A percentile compares a stretch with the other conserved stretches of the same genome.
phyloP scores from a whole-genome alignment of 2,113 vertebrate genomes.

The Cololabis saira region DNA sequence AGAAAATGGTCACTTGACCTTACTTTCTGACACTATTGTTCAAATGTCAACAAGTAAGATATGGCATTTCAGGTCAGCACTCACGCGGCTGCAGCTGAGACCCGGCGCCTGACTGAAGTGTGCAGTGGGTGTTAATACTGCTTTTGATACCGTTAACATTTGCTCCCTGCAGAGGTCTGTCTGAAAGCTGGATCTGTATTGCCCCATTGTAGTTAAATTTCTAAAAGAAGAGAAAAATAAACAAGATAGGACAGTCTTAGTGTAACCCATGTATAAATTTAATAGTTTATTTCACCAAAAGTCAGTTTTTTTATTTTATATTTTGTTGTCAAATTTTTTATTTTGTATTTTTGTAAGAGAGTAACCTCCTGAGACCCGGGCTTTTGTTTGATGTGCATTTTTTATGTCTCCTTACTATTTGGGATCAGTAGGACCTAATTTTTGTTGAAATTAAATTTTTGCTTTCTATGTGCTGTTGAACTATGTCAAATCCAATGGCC shows the following conservation, averaged over 20 bases:
- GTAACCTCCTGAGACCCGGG: too few species aligned
- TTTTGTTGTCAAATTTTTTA: too few species aligned
- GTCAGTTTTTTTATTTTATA: too few species aligned
- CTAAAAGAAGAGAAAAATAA: background rate
- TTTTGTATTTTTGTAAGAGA: too few species aligned
- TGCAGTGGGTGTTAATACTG: slow-evolving; percentile 6
- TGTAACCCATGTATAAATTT: too few species aligned
- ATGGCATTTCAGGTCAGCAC: slow-evolving; percentile 8
- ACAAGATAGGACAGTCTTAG: background rate
- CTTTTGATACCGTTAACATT: slow-evolving; percentile 29
- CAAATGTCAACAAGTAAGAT: slow-evolving; percentile 29
- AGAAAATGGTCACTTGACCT: slow-evolving; percentile 26
- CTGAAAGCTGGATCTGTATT: slow-evolving; percentile 13
- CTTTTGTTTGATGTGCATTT: too few species aligned
- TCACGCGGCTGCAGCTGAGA: slow-evolving; percentile 18
- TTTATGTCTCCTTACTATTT: too few species aligned
- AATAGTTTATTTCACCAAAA: too few species aligned
- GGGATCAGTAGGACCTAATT: too few species aligned
- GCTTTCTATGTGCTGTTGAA: too few species aligned
- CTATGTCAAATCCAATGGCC: too few species aligned
- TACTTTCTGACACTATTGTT: slow-evolving; percentile 25
- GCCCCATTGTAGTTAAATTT: slow-evolving; percentile 1
- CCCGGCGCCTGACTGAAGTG: slow-evolving; percentile 4
- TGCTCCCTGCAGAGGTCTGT: slow-evolving; percentile 16
- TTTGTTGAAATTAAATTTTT: too few species aligned